Conservation (phyloP, 2,888 invertebrate species). For the Drosophila siamana region DNA sequence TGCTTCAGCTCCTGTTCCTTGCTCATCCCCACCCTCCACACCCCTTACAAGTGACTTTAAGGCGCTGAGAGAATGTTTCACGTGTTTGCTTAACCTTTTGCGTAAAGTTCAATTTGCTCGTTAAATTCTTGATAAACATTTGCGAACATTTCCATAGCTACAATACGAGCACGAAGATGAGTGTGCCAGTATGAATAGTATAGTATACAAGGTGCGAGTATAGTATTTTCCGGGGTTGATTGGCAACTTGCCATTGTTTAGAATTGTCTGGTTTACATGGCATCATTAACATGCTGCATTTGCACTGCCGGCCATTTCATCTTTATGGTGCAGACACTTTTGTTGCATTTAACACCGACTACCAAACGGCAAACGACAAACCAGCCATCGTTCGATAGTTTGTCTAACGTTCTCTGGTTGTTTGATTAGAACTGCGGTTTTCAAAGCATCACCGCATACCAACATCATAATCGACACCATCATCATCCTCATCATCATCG, state of each 20-base stretch:
- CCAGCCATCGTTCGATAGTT: background rate
- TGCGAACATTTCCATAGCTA: slow-evolving; percentile 8
- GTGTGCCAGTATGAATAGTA: background rate
- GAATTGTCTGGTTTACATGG: slow-evolving; percentile 52
- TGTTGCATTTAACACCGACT: slow-evolving; percentile 35
- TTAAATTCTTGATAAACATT: slow-evolving; percentile 61
- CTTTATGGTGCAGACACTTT: slow-evolving; percentile 61
- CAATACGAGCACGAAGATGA: background rate
- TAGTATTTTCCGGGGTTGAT: slow-evolving; percentile 34
- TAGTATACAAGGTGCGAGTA: slow-evolving; percentile 3
- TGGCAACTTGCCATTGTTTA: slow-evolving; percentile 63
- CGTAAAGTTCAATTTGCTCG: slow-evolving; percentile 66
- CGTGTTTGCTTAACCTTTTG: slow-evolving; percentile 69
- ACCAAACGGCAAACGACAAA: background rate
- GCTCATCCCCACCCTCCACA: background rate
- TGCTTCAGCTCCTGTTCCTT: slow-evolving; percentile 4
- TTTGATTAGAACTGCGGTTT: slow-evolving; percentile 41
- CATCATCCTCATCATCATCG: slow-evolving; percentile 36
- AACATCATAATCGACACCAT: slow-evolving; percentile 23
- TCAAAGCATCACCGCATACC: slow-evolving; percentile 27
- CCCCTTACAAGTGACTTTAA: slow-evolving; percentile 31
- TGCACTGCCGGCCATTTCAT: slow-evolving; percentile 16
- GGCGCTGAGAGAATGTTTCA: slow-evolving; percentile 10
- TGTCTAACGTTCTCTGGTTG: slow-evolving; percentile 28
- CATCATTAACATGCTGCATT: slow-evolving; percentile 52